phyloP scores from a whole-genome alignment of 2,888 invertebrate genomes.

The Anthophora plumipes region DNA sequence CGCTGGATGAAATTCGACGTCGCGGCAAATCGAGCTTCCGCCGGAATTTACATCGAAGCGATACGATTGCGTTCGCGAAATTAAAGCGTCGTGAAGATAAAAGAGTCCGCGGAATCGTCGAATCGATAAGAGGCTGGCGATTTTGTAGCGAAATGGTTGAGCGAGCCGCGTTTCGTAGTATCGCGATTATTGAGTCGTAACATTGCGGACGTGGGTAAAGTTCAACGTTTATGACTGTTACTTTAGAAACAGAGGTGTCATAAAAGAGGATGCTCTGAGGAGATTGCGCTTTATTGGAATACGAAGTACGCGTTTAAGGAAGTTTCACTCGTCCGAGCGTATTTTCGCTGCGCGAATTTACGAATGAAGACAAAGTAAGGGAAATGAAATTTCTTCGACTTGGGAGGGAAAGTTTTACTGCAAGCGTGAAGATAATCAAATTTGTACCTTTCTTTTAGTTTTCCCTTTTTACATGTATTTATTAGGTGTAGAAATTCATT shows the following conservation, averaged over 20 bases:
- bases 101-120: not conserved
- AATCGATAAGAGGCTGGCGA: not conserved
- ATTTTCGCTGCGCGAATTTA: not conserved
- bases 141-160: constrained; percentile 6
- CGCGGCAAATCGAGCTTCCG: not conserved
- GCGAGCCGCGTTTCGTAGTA: not conserved
- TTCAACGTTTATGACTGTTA: constrained; percentile 20
- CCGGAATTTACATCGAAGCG: not conserved
- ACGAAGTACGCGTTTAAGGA: not conserved
- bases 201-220: not conserved
- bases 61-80: not conserved
- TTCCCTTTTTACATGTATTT: too few species aligned
- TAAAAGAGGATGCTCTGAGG: not conserved
- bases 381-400: too few species aligned
- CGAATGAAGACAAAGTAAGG: not conserved
- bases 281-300: not conserved
- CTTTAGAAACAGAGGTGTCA: not conserved
- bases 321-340: not conserved
- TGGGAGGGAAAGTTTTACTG: too few species aligned
- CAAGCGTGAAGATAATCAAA: too few species aligned
- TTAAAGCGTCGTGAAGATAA: not conserved
- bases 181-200: constrained; percentile 18
- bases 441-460: too few species aligned
- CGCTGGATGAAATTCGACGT: not conserved
- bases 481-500: too few species aligned